Base-by-base conservation (phyloP, 2,113 vertebrate species). In the Catharus fuscescens region DNA sequence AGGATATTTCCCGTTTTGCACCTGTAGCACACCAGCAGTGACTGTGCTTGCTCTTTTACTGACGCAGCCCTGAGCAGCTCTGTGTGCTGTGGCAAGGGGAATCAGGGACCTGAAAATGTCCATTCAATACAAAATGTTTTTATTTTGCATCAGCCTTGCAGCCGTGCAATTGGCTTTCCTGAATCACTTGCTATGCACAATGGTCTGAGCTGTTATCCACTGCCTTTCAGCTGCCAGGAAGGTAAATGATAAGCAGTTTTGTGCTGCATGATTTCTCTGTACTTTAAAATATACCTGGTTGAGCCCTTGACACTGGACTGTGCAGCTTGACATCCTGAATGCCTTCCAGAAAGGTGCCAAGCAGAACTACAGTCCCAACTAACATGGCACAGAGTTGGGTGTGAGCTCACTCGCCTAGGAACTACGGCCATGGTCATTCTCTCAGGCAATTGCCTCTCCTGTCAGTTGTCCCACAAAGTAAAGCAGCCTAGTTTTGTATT, bases 21-120 rank as follows among this genome's bases (percentile, higher is more conserved):
- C 45, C 29, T 59, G 18, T 29, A 45, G 16, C 15, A 10, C 32
- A 70, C 23, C 3, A 74, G 52, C 48, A 32, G 50, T 59, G 54
- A 29, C 9, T 59, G 38, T 36, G 45, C 28, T 72, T 21, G 3
- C 38, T 13, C n/a, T 80, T 90, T 69, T 61, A 29, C 45, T 45
- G 82, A n/a, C 8, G 18, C 16, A 48, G 26, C 24, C 21, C 44
- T 38, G 3, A 92, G 44, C 6, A 57, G 10, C 48, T 52, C 17
- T 60, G 4, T 11, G 9, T 38, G 69, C 60, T 28, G 5, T 4
- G 8, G 17, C 17, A 26, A 16, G 14, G 42, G 34, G 59, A 91
- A 83, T 61, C 0, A 0, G 15, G 21, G 59, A 86, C 42, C 54
- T 62, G 9, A 12, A 77, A 80, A 11, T 0, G 0, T 47, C n/a